Percentiles rank a stretch among this genome's conserved stretches.
Conservation (phyloP, 2,888 invertebrate genomes). For the Hololepta plana region DNA sequence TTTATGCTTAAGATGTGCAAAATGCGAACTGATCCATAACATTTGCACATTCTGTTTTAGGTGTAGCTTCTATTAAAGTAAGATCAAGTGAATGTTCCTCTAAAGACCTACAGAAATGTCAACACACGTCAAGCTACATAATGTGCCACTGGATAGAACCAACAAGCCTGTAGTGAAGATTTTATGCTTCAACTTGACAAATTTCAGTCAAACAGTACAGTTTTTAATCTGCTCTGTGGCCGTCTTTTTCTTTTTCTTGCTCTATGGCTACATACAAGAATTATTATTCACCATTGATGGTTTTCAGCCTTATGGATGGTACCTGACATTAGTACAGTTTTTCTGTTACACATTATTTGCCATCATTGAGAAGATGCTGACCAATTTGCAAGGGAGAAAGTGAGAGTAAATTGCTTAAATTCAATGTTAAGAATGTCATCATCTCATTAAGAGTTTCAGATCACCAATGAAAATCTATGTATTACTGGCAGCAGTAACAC, state of each 20-base stretch:
- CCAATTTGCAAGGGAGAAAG: slow-evolving; percentile 21
- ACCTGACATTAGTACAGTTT: slow-evolving; percentile 84
- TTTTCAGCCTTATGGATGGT: slow-evolving; percentile 80
- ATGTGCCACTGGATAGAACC: slow-evolving; percentile 10
- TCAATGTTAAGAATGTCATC: background rate
- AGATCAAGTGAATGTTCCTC: too few relatives aligned
- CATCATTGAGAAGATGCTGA: slow-evolving; percentile 54
- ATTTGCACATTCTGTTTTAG: too few relatives aligned
- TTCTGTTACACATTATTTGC: slow-evolving; percentile 69
- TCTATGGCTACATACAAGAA: slow-evolving; percentile 87
- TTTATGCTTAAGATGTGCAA: too few relatives aligned
- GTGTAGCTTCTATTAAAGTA: too few relatives aligned
- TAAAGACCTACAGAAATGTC: slow-evolving; percentile 9
- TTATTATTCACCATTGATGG: slow-evolving; percentile 81
- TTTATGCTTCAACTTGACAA: slow-evolving; percentile 54
- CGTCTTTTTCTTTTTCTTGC: slow-evolving; percentile 72
- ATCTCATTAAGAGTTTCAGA: slow-evolving; percentile 31
- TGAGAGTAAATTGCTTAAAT: slow-evolving; percentile 29
- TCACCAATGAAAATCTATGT: slow-evolving; percentile 70
- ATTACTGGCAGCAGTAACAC: slow-evolving; percentile 66
- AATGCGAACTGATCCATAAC: too few relatives aligned
- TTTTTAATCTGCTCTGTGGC: slow-evolving; percentile 60
- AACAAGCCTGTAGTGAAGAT: slow-evolving; percentile 40
- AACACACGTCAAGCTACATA: slow-evolving; percentile 10
- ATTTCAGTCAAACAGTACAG: slow-evolving; percentile 45